Base-by-base conservation (phyloP, 2,888 invertebrate genomes). In the Hirtodrosophila duncani region DNA sequence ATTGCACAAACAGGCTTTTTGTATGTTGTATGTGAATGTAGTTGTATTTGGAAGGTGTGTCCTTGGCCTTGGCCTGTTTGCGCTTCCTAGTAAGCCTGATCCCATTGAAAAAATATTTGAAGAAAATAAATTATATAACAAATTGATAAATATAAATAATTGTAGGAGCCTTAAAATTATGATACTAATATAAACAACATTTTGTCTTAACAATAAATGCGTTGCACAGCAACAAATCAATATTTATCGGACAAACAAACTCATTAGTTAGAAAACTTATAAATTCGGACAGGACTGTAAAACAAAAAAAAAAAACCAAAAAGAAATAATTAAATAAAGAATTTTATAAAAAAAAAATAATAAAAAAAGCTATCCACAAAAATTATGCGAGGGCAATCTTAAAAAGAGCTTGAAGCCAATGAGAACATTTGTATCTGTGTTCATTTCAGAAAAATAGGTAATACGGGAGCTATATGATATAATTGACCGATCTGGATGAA, bases 261-360 rank as follows among this genome's bases (percentile, higher is more conserved):
- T 70, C 70, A 60, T 64, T 58, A 70, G 53, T 50, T 63, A 53
- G 48, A 55, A 46, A 45, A 36, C 56, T 66, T 38, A 31, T 20
- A 39, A 65, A 68, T 70, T 79, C 65, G 71, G 81, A 75, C 79
- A 67, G 64, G 55, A 74, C 70, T 69, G 81, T 13, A 79, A 65
- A 51, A 61, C 42, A 34, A 42, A 20, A 44, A 43, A 49, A 46
- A 31, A 49, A 49, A 38, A 41, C 13, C 4, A 48, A 31, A 41
- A 38, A 30, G 3, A 26, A 29, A 41, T 16, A 14, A 44, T n/a
- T n/a, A 29, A 23, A 33, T 24, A 3, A 49, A 14, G 8, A 13
- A 30, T 17, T 18, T 24, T 30, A n/a, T n/a, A n/a, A n/a, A n/a
- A n/a, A n/a, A n/a, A 5, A 16, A 10, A 10, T 11, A 3, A 3